phyloP scores from a whole-genome alignment of 2,888 invertebrate genomes.

The Morpho deidamia region DNA sequence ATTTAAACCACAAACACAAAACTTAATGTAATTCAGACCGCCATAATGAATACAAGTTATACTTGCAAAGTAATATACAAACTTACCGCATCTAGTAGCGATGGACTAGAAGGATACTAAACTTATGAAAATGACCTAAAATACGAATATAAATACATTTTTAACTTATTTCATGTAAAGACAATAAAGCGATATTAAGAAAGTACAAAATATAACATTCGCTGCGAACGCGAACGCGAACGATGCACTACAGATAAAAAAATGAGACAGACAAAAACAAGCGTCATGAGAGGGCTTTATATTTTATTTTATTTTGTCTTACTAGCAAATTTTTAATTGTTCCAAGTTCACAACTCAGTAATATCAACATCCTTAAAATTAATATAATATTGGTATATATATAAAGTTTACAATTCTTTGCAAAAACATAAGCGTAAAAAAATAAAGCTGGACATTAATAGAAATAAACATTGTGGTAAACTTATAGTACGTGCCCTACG shows the following conservation, averaged over 20 bases:
- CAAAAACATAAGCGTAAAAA: no score
- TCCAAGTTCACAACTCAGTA: no score
- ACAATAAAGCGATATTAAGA: slow-evolving; percentile 43
- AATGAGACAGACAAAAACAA: neutral
- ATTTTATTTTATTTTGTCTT: no score
- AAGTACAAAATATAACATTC: slow-evolving; percentile 54
- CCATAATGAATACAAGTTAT: slow-evolving; percentile 74
- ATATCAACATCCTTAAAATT: no score
- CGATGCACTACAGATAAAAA: slow-evolving; percentile 24
- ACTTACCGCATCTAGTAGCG: slow-evolving; percentile 70
- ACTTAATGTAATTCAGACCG: slow-evolving; percentile 57
- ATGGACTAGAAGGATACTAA: slow-evolving; percentile 54
- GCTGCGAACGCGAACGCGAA: slow-evolving; percentile 48
- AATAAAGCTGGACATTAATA: no score
- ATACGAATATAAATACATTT: slow-evolving; percentile 53
- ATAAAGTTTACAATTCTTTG: no score
- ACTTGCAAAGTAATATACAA: slow-evolving; percentile 44
- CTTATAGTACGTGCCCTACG: no score
- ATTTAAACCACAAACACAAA: slow-evolving; percentile 21
- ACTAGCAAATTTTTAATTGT: no score
- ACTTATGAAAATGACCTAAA: slow-evolving; percentile 50
- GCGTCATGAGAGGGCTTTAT: neutral
- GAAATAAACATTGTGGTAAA: no score
- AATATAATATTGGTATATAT: no score
- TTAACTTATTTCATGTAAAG: slow-evolving; percentile 29